A percentile compares a stretch with the other conserved stretches of the same genome.
Conservation (phyloP, 2,797 vertebrate species). For the Gymnodraco acuticeps region DNA sequence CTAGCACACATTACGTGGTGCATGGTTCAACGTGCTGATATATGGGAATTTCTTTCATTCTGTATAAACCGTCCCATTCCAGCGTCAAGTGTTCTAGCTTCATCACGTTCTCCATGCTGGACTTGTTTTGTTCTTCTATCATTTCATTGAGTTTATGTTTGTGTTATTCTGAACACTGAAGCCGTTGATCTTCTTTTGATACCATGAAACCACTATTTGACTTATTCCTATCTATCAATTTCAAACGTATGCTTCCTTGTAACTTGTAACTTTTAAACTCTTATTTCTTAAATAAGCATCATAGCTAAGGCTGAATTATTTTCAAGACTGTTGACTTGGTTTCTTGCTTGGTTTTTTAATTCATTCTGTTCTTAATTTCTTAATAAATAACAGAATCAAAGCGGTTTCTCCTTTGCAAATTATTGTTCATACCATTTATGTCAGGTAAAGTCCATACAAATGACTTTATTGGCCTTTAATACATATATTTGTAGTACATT, state of each 20-base stretch:
- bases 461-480: constrained; percentile 42
- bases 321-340: constrained; percentile 5
- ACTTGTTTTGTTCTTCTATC: neutral
- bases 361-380: constrained; percentile 45
- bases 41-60: neutral
- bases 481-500: constrained; percentile 39
- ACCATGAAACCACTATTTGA: neutral
- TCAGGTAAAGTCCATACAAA: constrained; percentile 22
- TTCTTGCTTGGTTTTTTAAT: constrained; percentile 9
- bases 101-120: neutral
- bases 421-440: neutral
- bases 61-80: constrained; percentile 53
- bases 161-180: constrained; percentile 23
- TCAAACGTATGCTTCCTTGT: neutral
- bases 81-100: neutral
- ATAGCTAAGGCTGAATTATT: neutral
- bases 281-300: constrained; percentile 10
- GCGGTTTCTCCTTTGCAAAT: neutral
- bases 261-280: neutral
- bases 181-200: constrained; percentile 8
- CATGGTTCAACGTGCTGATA: neutral
- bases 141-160: neutral
- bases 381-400: constrained; percentile 51
- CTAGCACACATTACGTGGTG: neutral
- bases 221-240: neutral